A percentile compares a stretch with the other conserved stretches of the same genome.
These are phyloP conservation scores for Ailurus styani DNA, from an alignment of 2,113 vertebrate species.

Conservation along the genomic window DNA sequence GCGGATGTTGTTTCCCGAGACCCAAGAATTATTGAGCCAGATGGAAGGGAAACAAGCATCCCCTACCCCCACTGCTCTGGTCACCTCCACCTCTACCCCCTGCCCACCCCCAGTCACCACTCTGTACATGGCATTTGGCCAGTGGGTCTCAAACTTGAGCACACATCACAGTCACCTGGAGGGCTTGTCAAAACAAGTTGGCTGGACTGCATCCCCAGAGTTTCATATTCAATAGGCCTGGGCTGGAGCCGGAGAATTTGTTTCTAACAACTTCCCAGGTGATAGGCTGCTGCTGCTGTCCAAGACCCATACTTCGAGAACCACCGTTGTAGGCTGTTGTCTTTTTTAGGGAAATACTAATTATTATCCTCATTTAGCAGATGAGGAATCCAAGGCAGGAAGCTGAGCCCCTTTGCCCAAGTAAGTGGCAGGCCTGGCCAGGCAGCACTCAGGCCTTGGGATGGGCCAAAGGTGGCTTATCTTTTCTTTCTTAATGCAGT, in stretches of 20 bases:
- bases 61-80: no score
- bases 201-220: neutral
- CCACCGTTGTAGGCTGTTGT: neutral
- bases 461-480: neutral
- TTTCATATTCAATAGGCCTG: neutral
- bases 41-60: neutral
- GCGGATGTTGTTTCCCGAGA: neutral
- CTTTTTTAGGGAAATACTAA: neutral
- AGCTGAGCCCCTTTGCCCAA: neutral
- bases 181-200: neutral
- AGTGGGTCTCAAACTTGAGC: neutral
- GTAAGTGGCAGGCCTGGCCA: neutral
- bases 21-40: neutral
- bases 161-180: neutral
- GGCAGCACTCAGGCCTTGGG: neutral
- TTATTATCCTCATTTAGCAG: neutral
- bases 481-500: neutral
- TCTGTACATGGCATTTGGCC: neutral
- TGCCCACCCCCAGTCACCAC: neutral
- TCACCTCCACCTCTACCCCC: no score
- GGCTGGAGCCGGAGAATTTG: neutral
- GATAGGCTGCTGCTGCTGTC: neutral
- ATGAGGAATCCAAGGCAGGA: neutral
- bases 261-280: neutral
- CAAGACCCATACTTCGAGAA: neutral